Evolutionary conservation across 1,140 invertebrate species (phyloP), one percentile per base, ranked within the genome.

Genomic region (Trichoplusia ni): DNA sequence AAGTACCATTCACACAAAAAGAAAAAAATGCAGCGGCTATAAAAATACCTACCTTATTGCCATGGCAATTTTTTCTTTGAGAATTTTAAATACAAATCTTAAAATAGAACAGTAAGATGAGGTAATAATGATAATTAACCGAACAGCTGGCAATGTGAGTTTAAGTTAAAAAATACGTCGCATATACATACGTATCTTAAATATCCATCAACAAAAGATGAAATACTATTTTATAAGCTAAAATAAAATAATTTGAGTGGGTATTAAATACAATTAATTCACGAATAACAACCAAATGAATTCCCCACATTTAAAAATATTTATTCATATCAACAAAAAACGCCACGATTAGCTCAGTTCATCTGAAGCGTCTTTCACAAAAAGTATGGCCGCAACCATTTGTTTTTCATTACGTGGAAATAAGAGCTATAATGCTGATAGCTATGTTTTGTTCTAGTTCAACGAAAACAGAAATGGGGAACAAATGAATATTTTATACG

Each of bases 331-430:
- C 25, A 4, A 27, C 25, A 4, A 27, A 37, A 37, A 37, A 37
- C n/a, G 33, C 5, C 2, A 27, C 25, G 25, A 4, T 27, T 3
- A 27, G 1, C 3, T 40, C 0, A 4, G 38, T 9, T 40, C 53
- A 37, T 76, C 42, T 60, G 33, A 49, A 54, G 11, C 23, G 27
- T 27, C 70, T 21, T 75, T 69, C 74, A n/a, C 6, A 6, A 27
- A 14, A 66, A 67, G 68, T 70, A 72, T 66, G 63, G 62, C 63
- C 72, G 68, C 69, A 71, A 73, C 69, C 71, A 75, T 79, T 82
- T 72, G 71, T 73, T 76, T 72, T 78, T 77, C 77, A 78, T 75
- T 60, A 77, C 65, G 37, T 49, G 65, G 71, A 71, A 76, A 76
- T 76, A 72, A 40, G 71, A 67, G 62, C 60, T 69, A 73, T 61